These are phyloP conservation scores for Sarcophaga subvicina DNA, from an alignment of 2,888 invertebrate species.

Conservation along the genomic window DNA sequence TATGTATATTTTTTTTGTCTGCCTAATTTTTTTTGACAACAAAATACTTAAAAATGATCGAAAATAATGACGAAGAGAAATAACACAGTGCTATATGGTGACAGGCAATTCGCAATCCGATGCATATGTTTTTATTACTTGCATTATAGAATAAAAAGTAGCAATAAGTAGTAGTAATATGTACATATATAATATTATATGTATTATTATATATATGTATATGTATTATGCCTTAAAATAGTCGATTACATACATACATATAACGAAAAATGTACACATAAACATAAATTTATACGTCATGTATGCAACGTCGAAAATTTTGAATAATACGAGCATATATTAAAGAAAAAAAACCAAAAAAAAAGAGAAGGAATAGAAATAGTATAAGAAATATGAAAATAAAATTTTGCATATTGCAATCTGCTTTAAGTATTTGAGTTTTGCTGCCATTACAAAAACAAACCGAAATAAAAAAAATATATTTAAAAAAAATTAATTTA, in stretches of 20 bases:
- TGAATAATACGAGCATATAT: background rate
- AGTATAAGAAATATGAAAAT: background rate
- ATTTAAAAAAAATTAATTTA: background rate
- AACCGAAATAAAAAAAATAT: background rate
- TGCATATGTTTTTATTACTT: background rate
- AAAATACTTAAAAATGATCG: background rate
- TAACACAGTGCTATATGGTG: background rate
- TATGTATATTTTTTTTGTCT: background rate
- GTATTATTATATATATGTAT: no score
- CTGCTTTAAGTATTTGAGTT: no score
- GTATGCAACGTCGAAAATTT: background rate
- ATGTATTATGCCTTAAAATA: no score
- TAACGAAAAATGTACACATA: background rate
- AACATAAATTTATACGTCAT: background rate
- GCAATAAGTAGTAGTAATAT: background rate
- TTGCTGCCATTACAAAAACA: no score
- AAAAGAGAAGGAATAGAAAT: background rate
- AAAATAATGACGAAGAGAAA: background rate
- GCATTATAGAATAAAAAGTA: background rate
- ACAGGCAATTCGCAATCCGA: constrained; percentile 1
- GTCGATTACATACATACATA: background rate
- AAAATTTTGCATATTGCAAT: background rate
- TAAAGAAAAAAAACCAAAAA: background rate
- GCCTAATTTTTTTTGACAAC: background rate
- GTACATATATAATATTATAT: no score